Conservation (phyloP, 2,888 invertebrate genomes). For the Chaitophorus viminalis region DNA sequence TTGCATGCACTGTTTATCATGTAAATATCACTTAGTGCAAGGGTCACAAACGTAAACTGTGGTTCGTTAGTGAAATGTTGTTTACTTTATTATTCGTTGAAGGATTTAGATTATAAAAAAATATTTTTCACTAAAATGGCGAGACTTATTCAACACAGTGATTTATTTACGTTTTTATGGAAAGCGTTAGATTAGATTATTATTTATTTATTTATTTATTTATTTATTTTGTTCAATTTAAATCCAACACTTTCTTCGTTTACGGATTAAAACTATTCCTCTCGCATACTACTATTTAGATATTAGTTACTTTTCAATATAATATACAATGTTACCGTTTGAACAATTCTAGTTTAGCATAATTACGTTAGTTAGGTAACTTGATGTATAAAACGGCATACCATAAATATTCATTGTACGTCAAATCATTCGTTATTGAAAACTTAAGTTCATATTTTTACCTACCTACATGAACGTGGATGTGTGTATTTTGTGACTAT, state of each 20-base stretch:
- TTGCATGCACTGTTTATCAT: conserved; percentile 24
- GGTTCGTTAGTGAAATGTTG: conserved; percentile 32
- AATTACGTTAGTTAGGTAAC: background rate
- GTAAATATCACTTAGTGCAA: conserved; percentile 16
- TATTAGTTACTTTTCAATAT: too few species aligned
- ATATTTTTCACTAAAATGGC: background rate
- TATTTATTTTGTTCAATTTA: background rate
- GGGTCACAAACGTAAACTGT: conserved; percentile 20
- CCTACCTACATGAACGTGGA: too few species aligned
- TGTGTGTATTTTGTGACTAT: too few species aligned
- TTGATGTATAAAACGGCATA: background rate
- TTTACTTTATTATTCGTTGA: conserved; percentile 19
- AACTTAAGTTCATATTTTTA: background rate
- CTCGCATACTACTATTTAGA: too few species aligned
- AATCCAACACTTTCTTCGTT: background rate
- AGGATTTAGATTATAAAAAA: background rate
- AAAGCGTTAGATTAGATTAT: background rate
- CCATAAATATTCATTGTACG: background rate
- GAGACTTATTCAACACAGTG: background rate
- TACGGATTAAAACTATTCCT: too few species aligned
- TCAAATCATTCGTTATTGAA: background rate
- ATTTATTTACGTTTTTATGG: background rate
- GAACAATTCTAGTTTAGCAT: background rate
- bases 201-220: background rate
- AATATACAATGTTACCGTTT: background rate